Percentiles rank a stretch among this genome's conserved stretches.
phyloP scores from a whole-genome alignment of 37 sponge, comb jelly and placozoan species.

The Spongia lamella region DNA sequence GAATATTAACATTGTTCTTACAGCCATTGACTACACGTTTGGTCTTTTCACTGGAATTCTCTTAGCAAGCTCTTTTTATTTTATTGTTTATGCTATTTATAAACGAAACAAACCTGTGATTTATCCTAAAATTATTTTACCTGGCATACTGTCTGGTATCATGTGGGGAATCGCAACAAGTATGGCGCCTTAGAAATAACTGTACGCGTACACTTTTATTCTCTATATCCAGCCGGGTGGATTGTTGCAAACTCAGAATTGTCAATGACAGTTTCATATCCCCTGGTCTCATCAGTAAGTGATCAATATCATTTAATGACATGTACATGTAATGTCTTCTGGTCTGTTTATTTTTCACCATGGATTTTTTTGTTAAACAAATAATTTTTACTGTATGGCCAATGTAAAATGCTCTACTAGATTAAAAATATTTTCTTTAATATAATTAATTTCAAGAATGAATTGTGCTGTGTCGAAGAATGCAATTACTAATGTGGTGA shows the following conservation, averaged over 20 bases:
- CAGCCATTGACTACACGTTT: conserved; percentile 77
- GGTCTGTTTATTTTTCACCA: neutral
- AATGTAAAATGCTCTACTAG: neutral
- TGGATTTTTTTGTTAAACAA: neutral
- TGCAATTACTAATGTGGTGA: conserved; percentile 3
- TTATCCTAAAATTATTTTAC: conserved; percentile 69
- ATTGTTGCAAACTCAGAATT: conserved; percentile 75
- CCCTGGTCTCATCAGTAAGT: conserved; percentile 75
- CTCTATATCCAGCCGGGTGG: conserved; percentile 44
- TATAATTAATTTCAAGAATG: conserved; percentile 19
- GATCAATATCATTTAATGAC: neutral
- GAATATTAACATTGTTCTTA: neutral
- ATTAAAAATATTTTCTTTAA: no score
- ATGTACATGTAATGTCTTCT: neutral
- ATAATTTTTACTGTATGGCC: neutral
- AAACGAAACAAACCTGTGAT: conserved; percentile 70
- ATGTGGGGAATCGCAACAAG: conserved; percentile 88
- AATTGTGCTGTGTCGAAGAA: neutral
- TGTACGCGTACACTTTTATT: no score
- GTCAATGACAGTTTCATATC: conserved; percentile 65
- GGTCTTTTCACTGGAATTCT: conserved; percentile 78
- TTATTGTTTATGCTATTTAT: conserved; percentile 51
- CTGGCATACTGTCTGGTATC: conserved; percentile 79
- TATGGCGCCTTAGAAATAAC: neutral
- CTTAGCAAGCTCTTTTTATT: conserved; percentile 62